Evolutionary conservation across 2,113 vertebrate genomes (phyloP).

Genomic region (Prunella fulvescens): DNA sequence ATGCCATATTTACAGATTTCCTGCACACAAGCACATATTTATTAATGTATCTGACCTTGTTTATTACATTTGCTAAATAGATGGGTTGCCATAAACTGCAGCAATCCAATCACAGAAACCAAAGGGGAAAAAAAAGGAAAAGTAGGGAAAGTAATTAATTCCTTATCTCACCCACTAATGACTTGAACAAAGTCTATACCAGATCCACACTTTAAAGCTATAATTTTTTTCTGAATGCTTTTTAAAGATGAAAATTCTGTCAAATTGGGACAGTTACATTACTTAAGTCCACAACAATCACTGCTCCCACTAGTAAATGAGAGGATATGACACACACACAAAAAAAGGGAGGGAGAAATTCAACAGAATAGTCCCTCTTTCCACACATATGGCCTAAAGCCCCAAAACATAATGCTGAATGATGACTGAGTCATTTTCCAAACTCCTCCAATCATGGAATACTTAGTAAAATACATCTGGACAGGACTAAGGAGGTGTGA

Average conservation of each 20-base stretch:
- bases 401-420: background rate
- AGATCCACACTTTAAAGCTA: background rate
- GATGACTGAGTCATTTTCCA: background rate
- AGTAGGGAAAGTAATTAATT: background rate
- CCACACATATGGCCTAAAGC: background rate
- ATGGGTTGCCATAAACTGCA: background rate
- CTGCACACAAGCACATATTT: background rate
- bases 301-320: background rate
- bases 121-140: background rate
- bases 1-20: background rate
- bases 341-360: accelerated
- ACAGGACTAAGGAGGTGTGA: background rate
- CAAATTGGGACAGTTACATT: background rate
- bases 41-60: background rate
- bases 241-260: background rate
- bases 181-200: background rate
- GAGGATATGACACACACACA: background rate
- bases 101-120: background rate
- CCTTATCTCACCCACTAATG: background rate
- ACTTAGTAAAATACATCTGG: background rate
- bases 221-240: background rate
- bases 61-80: background rate
- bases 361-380: background rate
- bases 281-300: background rate
- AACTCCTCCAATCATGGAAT: background rate